Evolutionary conservation across 1,140 invertebrate genomes (phyloP), one percentile per base, ranked within the genome.

Genomic region (Saccostrea echinata): DNA sequence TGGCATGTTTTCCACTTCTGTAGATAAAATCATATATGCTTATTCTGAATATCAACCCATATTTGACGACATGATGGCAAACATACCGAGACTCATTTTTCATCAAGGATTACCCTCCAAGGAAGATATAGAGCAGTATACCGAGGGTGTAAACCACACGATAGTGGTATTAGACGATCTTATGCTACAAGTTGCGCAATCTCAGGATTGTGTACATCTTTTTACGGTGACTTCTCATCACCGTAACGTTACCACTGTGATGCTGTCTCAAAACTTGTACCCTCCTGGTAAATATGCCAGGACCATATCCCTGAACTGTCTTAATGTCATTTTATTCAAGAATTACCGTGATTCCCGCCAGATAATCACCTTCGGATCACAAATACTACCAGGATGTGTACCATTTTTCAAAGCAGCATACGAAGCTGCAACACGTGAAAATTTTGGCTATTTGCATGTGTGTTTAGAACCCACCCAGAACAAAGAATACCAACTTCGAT

Each of bases 271-370:
- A 57, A 84, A 84, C 27, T 43, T 88, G 24, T 76, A 88, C 51
- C 64, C 35, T 57, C 82, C 61, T 24, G 51, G 86, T 84, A 84
- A 84, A 76, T 88, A 88, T 57, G 86, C 86, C 57, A 33, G 84
- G 61, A 88, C 81, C 8, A 88, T 88, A 84, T 85, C 64, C 33
- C 53, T 85, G 64, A 85, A 88, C 43, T 81, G 87, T 87, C 57
- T 61, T 0, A 84, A 90, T 86, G 27, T 89, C 1, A 57, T 89
- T 21, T 89, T n/a, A 52, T 84, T 89, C 52, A 84, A 57, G 35
- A 89, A 89, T 55, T 71, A 81, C 51, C 18, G 86, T 80, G 83
- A 89, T 89, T 57, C 88, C 9, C 43, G 85, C 35, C 88, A 87
- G 53, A 30, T 89, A 1, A 83, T 81, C 21, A 89, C 86, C 8